Evolutionary conservation across 2,797 vertebrate species (phyloP), one percentile per base, ranked within the genome.

Genomic region (Leuciscus waleckii): DNA sequence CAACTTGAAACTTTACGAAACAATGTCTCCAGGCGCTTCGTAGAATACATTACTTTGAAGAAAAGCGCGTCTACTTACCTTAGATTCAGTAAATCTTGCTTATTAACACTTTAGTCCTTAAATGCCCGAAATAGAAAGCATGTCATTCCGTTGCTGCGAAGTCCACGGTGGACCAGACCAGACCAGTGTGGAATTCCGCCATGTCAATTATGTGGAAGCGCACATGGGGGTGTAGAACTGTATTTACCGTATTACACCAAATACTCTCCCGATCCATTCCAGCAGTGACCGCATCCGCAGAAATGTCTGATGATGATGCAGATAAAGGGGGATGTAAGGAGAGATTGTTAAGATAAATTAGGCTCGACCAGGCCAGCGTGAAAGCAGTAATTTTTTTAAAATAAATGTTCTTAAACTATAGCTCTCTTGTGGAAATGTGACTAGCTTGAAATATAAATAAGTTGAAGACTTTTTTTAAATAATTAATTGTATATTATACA

Each of bases 181-280:
- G 68, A 81, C 10, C 49, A 54, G 91, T 79, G 92, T 86, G 89
- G 93, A 90, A 95, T 93, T 95, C 95, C 95, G 95, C 95, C 95
- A 96, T 95, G 95, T 95, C 95, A 95, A 91, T 95, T 95, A 96
- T 95, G 95, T 95, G 92, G 94, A 91, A 93, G 94, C 93, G 86
- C 94, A 94, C 94, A 94, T 93, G 95, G 94, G 93, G 92, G 68
- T 75, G 90, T 88, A 91, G 35, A 90, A 90, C 46, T 1, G 16
- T 17, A 80, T 54, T 83, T 93, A 93, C 94, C 95, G 92, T 92
- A 90, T 41, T 67, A 49, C 70, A 84, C 56, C 49, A 29, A 88
- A 54, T 74, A 86, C 69, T 43, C 65, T 16, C 32, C 35, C 73
- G n/a, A 1, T 1, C n/a, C 46, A 32, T 41, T 46, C 49, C 54